Percentiles rank a stretch among this genome's conserved stretches.
These are phyloP conservation scores for Neocrepidodera transversa DNA, from an alignment of 2,888 invertebrate genomes.

Conservation along the genomic window DNA sequence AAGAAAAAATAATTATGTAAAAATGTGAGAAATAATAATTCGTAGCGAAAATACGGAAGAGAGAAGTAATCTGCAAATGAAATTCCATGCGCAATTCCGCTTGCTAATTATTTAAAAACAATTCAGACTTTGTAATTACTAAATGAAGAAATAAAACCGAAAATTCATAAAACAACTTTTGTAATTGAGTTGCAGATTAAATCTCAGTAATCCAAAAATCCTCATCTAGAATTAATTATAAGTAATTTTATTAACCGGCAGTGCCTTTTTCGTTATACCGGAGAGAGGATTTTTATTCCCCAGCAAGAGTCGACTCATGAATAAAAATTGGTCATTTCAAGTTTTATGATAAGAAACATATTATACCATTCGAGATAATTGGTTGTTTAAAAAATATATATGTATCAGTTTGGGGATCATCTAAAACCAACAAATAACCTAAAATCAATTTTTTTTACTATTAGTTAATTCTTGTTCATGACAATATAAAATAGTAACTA, in stretches of 20 bases:
- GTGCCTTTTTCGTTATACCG: conserved; percentile 37
- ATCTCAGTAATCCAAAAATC: conserved; percentile 56
- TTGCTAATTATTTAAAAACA: conserved; percentile 54
- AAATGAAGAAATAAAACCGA: conserved; percentile 52
- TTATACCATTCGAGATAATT: neutral
- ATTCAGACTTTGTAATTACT: conserved; percentile 52
- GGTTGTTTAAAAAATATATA: no score
- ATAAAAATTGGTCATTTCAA: conserved; percentile 27
- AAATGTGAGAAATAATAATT: conserved; percentile 40
- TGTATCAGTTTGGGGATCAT: no score
- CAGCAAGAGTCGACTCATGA: conserved; percentile 1
- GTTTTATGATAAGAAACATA: conserved; percentile 14
- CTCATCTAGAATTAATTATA: conserved; percentile 54
- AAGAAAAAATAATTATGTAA: conserved; percentile 37
- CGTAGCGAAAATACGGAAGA: conserved; percentile 37
- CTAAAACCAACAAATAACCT: no score
- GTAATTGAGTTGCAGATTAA: conserved; percentile 56
- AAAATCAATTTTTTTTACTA: no score
- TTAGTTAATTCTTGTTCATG: no score
- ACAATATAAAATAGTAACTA: no score
- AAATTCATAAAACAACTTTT: conserved; percentile 53
- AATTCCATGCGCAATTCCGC: conserved; percentile 39
- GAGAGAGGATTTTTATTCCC: conserved; percentile 29
- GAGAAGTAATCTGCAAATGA: conserved; percentile 42
- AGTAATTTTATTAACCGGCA: conserved; percentile 51